Evolutionary conservation across 1,140 invertebrate genomes (phyloP).

Genomic region (Drosophila persimilis): DNA sequence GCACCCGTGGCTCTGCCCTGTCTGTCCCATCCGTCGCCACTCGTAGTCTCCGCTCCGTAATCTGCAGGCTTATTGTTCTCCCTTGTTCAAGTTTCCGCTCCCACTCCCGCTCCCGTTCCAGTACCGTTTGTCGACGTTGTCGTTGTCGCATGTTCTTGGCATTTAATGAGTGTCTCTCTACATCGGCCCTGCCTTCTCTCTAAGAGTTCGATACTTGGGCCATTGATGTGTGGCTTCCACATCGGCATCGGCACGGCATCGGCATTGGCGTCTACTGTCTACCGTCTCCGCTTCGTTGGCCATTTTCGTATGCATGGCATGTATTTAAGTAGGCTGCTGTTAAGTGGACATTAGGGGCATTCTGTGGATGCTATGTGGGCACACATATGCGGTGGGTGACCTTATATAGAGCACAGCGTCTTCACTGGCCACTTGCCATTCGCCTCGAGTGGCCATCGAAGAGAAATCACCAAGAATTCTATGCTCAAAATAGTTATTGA

Average conservation of each 20-base stretch:
- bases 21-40: background rate
- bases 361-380: conserved; percentile 59
- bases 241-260: conserved; percentile 10
- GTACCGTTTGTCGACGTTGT: conserved; percentile 1
- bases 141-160: conserved; percentile 64
- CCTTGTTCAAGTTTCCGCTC: conserved; percentile 14
- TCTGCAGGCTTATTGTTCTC: conserved; percentile 51
- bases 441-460: conserved; percentile 33
- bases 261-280: conserved; percentile 5
- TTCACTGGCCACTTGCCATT: conserved; percentile 65
- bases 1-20: too few relatives aligned
- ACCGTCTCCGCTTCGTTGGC: conserved; percentile 20
- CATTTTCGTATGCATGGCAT: conserved; percentile 71
- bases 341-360: conserved; percentile 79
- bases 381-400: conserved; percentile 54
- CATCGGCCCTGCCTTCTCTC: background rate
- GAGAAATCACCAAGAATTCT: conserved; percentile 64
- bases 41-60: background rate
- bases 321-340: conserved; percentile 71
- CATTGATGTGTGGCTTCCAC: conserved; percentile 59
- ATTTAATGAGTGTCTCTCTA: conserved; percentile 62
- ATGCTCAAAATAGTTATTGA: conserved; percentile 46
- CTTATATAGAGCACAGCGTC: conserved; percentile 69
- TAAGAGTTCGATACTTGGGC: conserved; percentile 21
- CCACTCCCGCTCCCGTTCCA: conserved; percentile 10